Evolutionary conservation across 2,888 invertebrate species (phyloP).

Genomic region (Melinaea menophilus): DNA sequence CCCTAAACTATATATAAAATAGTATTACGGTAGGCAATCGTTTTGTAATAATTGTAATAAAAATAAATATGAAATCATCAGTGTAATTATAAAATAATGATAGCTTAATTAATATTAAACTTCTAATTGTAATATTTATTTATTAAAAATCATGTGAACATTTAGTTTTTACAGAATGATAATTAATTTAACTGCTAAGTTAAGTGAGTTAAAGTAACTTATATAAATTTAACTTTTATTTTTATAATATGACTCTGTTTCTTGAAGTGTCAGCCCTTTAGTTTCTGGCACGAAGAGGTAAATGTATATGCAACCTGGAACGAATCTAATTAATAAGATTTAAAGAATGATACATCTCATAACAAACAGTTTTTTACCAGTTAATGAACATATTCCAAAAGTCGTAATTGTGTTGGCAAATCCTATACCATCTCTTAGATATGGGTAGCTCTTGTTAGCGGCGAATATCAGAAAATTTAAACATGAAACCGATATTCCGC

Average conservation of each 20-base stretch:
- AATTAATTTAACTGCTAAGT: not conserved
- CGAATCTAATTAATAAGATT: not conserved
- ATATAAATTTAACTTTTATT: conserved; percentile 1
- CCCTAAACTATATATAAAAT: no score
- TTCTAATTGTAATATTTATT: no score
- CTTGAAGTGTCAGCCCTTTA: conserved; percentile 12
- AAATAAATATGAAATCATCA: no score
- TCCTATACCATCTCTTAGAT: conserved; percentile 12
- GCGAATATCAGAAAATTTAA: conserved; percentile 11
- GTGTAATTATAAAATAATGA: no score
- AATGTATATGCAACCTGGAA: conserved; percentile 13
- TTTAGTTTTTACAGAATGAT: no score
- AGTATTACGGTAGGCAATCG: no score
- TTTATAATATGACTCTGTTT: conserved; percentile 15
- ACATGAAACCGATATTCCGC: conserved; percentile 9
- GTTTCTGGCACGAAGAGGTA: conserved; percentile 17
- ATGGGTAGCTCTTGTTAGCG: conserved; percentile 9
- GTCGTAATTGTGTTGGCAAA: conserved; percentile 13
- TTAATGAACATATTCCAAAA: conserved; percentile 12
- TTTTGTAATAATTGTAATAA: no score
- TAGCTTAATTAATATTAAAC: no score
- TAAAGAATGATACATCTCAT: not conserved
- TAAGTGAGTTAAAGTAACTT: not conserved
- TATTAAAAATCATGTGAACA: no score
- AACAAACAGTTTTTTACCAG: conserved; percentile 1